Evolutionary conservation across 2,797 vertebrate genomes (phyloP).

Genomic region (Alcedo atthis): DNA sequence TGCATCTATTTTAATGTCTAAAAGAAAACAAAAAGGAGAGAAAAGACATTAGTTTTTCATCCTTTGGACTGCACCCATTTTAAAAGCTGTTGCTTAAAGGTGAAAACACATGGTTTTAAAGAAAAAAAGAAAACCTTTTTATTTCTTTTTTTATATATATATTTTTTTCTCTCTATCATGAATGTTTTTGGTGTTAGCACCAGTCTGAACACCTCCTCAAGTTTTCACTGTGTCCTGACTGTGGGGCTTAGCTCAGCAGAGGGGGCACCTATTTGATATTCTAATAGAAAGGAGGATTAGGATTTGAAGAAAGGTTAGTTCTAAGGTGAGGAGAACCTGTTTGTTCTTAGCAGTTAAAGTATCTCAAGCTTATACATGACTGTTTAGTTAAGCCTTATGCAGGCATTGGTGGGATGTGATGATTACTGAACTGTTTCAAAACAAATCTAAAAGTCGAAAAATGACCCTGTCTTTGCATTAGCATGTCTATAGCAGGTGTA

Average conservation of each 20-base stretch:
- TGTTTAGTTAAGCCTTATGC: neutral
- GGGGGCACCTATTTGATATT: neutral
- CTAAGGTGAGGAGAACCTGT: neutral
- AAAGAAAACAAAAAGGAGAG: neutral
- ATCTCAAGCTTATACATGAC: neutral
- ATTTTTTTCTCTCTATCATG: neutral
- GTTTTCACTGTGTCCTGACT: neutral
- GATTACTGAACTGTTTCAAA: constrained; percentile 9
- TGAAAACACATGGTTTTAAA: neutral
- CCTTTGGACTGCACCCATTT: neutral
- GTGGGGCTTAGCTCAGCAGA: neutral
- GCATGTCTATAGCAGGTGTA: constrained; percentile 29
- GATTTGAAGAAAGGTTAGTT: neutral
- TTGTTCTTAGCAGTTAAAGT: neutral
- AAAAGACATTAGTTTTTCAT: neutral
- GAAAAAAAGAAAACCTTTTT: neutral
- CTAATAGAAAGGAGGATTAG: neutral
- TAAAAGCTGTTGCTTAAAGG: neutral
- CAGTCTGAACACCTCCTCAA: neutral
- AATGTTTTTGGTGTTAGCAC: neutral
- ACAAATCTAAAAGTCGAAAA: constrained; percentile 21
- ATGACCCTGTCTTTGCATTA: neutral
- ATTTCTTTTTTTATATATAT: too few relatives aligned
- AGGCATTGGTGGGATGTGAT: neutral
- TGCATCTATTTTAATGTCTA: neutral